phyloP scores from a whole-genome alignment of 2,888 invertebrate species.

The Ariolimax columbianus region DNA sequence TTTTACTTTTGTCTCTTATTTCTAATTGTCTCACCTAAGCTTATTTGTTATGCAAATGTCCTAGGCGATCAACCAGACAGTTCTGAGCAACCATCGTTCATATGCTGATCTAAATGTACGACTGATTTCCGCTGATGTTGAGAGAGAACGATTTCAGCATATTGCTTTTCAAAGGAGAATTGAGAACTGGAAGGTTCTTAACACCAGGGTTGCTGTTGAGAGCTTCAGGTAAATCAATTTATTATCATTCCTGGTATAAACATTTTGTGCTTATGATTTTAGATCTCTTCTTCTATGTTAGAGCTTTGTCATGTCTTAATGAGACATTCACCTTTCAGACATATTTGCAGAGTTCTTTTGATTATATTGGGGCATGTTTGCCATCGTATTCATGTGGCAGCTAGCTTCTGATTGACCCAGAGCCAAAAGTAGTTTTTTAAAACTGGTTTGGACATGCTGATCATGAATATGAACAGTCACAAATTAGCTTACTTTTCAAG shows the following conservation, averaged over 20 bases:
- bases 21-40: neutral
- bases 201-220: conserved; percentile 66
- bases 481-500: no score
- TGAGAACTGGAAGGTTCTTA: conserved; percentile 74
- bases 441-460: no score
- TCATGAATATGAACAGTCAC: no score
- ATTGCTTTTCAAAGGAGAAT: conserved; percentile 70
- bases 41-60: neutral
- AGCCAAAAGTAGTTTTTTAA: no score
- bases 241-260: neutral
- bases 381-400: no score
- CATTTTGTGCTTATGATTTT: no score
- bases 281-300: no score
- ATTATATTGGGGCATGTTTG: no score
- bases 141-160: conserved; percentile 75
- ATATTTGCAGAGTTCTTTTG: no score
- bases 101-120: conserved; percentile 76
- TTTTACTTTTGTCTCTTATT: neutral
- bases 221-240: conserved; percentile 66
- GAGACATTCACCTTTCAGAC: no score
- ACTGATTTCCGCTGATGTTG: conserved; percentile 76
- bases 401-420: no score
- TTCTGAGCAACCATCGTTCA: conserved; percentile 75
- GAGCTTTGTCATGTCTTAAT: no score
- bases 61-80: conserved; percentile 76